These are phyloP conservation scores for Thamnophis sirtalis DNA, from an alignment of 2,113 vertebrate species.

Conservation along the genomic window DNA sequence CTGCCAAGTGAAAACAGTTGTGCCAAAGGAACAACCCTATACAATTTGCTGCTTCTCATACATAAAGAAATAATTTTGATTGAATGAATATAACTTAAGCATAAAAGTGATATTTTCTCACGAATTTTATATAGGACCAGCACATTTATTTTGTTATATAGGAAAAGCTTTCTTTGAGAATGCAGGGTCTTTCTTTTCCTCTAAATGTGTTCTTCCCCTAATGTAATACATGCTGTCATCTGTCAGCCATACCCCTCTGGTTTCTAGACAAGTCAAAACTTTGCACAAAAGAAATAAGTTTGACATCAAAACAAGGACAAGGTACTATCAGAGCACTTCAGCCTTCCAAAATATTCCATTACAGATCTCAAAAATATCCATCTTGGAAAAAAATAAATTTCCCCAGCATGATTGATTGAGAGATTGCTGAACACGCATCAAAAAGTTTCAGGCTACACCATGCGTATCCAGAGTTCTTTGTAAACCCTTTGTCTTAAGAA, in stretches of 20 bases:
- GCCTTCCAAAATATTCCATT: background rate
- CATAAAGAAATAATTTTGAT: background rate
- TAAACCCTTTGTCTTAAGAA: background rate
- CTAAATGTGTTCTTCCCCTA: background rate
- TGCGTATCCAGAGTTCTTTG: background rate
- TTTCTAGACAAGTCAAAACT: background rate
- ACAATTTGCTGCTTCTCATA: background rate
- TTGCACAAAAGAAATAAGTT: background rate
- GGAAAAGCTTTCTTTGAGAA: background rate
- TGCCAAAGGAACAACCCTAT: background rate
- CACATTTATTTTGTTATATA: background rate
- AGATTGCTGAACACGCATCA: background rate
- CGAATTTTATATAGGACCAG: background rate
- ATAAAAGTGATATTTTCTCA: background rate
- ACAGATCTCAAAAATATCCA: background rate
- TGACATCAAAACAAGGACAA: background rate
- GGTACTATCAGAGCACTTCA: background rate
- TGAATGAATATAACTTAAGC: background rate
- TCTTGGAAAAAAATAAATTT: background rate
- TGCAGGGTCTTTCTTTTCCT: background rate
- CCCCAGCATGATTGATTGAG: background rate
- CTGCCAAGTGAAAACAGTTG: background rate
- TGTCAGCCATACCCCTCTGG: background rate
- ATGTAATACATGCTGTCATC: background rate
- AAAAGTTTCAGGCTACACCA: background rate